Conservation (phyloP, 2,113 vertebrate species). For the Mesitornis unicolor region DNA sequence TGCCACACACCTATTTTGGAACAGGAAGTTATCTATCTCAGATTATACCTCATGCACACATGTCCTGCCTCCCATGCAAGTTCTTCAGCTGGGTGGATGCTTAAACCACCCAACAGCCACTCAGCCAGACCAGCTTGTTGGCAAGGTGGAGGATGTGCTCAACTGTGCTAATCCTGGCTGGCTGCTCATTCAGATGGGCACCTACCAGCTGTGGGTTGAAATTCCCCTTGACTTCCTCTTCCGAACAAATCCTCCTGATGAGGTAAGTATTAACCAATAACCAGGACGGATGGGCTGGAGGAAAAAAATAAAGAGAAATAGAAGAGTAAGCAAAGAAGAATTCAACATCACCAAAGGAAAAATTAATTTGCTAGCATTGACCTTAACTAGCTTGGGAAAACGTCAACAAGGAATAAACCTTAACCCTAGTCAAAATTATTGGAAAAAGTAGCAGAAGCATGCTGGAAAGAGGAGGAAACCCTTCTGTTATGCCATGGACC, state of each 20-base stretch:
- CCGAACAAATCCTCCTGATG: neutral
- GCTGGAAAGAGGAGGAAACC: neutral
- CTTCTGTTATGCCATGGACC: neutral
- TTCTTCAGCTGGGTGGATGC: neutral
- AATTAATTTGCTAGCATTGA: neutral
- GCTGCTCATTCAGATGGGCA: neutral
- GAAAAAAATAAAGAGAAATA: neutral
- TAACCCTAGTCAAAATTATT: neutral
- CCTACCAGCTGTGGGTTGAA: neutral
- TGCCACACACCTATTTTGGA: neutral
- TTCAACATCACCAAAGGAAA: neutral
- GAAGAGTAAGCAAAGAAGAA: neutral
- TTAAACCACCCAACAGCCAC: neutral
- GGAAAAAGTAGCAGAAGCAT: neutral
- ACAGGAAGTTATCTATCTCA: neutral
- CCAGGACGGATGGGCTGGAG: neutral
- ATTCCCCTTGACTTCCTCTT: neutral
- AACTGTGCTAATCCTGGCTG: neutral
- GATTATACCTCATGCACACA: neutral
- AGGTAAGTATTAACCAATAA: neutral
- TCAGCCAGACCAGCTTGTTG: neutral
- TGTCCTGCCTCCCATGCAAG: fast-evolving
- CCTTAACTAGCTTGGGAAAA: neutral
- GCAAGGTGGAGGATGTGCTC: neutral
- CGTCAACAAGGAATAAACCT: neutral